Conservation (phyloP, 1,140 invertebrate species). For the Rhynchophorus ferrugineus region DNA sequence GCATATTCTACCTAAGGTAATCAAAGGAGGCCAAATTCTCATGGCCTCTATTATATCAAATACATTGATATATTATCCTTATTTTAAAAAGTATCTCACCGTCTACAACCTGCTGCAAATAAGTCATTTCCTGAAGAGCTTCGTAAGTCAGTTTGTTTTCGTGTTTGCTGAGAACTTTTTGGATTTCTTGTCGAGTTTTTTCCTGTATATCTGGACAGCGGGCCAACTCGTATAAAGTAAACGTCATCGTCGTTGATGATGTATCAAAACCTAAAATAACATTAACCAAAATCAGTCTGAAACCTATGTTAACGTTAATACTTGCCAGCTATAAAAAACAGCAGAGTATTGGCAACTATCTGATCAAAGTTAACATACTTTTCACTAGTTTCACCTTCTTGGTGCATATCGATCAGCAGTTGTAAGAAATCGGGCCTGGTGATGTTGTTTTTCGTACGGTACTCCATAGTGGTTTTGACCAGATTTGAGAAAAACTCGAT, state of each 20-base stretch:
- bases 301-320: no score
- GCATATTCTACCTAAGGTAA: constrained; percentile 48
- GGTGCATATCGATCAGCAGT: constrained; percentile 37
- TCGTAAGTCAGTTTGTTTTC: constrained; percentile 49
- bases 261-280: constrained; percentile 42
- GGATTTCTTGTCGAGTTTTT: constrained; percentile 43
- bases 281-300: neutral
- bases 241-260: constrained; percentile 42
- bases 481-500: constrained; percentile 42
- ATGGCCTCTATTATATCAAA: constrained; percentile 50
- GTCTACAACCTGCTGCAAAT: constrained; percentile 45
- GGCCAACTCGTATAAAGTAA: constrained; percentile 45
- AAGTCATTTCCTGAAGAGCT: constrained; percentile 47
- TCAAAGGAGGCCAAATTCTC: constrained; percentile 54
- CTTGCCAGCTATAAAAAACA: constrained; percentile 6
- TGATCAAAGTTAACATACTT: constrained; percentile 8
- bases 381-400: neutral
- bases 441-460: constrained; percentile 41
- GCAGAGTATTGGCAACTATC: constrained; percentile 7
- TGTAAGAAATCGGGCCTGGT: constrained; percentile 47
- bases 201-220: constrained; percentile 43
- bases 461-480: constrained; percentile 41
- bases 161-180: constrained; percentile 41
- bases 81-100: neutral
- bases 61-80: neutral